Base-by-base conservation (phyloP, 2,888 invertebrate genomes). In the Scaptomyza reducta region DNA sequence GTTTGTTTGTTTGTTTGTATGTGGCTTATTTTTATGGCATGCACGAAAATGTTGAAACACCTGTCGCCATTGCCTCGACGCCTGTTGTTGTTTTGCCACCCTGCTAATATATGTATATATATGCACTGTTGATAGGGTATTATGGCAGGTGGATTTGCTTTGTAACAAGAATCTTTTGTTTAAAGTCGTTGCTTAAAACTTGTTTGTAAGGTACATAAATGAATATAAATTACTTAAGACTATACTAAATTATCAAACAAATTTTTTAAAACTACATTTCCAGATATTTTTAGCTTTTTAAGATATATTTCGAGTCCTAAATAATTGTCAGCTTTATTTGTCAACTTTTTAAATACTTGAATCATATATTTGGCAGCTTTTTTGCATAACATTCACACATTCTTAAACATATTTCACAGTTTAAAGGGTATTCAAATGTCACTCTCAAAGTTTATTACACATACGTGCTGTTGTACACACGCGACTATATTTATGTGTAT, bases 31-130 rank as follows among this genome's bases (percentile, higher is more conserved):
- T 81, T 81, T 81, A 84, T 87, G 74, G 70, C 81, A 59, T 45
- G 67, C 74, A 74, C 77, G 80, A 72, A 71, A 87, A 80, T 81
- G 80, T 76, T 76, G 74, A 86, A 71, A 83, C 80, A 81, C 84
- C 80, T 86, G 80, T 86, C 80, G 87, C 74, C 80, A 64, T 57
- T 59, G 56, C 62, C 50, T 44, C 64, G 25, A 44, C 73, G 42
- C 25, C 53, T 67, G 59, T 60, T 64, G 53, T 57, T 40, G 16
- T 40, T 40, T 60, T 62, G 40, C 40, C 31, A 29, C 16, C 3
- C 42, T 11, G 51, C 40, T 44, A 42, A 54, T 55, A 31, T 22
- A 38, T 22, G 22, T n/a, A n/a, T n/a, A n/a, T n/a, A 5, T 22
- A 2, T 10, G 16, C 14, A 16, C 9, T 35, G 29, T 40, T 31